Conservation (phyloP, 2,797 vertebrate genomes). For the Acanthurus lineatus region DNA sequence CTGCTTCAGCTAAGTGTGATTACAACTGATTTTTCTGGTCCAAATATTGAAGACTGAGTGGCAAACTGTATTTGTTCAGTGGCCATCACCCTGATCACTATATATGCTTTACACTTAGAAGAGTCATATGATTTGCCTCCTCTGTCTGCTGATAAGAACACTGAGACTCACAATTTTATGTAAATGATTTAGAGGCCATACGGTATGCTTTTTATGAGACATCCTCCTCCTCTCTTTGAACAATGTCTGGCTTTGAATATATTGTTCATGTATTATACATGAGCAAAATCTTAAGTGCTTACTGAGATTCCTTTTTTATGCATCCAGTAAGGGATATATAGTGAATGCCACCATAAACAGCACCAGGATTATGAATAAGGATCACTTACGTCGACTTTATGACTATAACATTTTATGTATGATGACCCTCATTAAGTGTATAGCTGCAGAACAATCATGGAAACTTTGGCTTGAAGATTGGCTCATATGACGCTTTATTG, state of each 20-base stretch:
- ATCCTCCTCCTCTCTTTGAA: slow-evolving; percentile 9
- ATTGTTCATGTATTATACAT: slow-evolving; percentile 55
- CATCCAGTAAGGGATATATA: background rate
- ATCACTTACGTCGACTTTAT: slow-evolving; percentile 19
- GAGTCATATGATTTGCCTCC: background rate
- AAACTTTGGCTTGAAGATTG: slow-evolving; percentile 6
- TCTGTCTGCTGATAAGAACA: slow-evolving; percentile 7
- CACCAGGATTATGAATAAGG: background rate
- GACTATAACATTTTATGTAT: background rate
- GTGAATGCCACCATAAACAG: background rate
- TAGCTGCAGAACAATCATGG: slow-evolving; percentile 7
- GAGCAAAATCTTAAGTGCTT: slow-evolving; percentile 26
- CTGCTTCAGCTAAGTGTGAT: background rate
- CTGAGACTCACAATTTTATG: slow-evolving; percentile 28
- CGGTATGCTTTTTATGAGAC: slow-evolving; percentile 22
- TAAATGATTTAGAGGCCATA: slow-evolving; percentile 38
- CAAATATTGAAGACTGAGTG: background rate
- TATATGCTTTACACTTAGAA: background rate
- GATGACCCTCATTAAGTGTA: slow-evolving; percentile 26
- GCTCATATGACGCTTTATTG: slow-evolving; percentile 31
- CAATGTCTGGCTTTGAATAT: slow-evolving; percentile 41
- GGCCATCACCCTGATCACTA: background rate
- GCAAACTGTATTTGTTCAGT: background rate
- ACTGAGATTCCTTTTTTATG: slow-evolving; percentile 22
- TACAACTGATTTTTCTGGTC: background rate